Evolutionary conservation across 2,113 vertebrate species (phyloP), one percentile per base, ranked within the genome.

Genomic region (Ochotona princeps): DNA sequence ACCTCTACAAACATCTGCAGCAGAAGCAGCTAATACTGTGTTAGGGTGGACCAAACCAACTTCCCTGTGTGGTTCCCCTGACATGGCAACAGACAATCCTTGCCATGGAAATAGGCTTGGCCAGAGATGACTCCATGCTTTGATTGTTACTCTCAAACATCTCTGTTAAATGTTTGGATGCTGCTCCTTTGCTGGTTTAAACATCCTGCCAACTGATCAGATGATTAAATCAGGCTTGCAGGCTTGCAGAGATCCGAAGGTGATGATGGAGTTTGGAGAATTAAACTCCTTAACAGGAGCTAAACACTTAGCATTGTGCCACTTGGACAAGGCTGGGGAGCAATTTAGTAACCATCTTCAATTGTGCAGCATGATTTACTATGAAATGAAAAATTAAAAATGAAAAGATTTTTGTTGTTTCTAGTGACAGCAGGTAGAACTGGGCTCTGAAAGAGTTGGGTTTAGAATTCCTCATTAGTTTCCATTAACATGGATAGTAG

Each of bases 1-100:
- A 72, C 90, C 90, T 92, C 89, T 28, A 76, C 85, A 80, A 32
- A 95, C 72, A 80, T 85, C 63, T 70, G 69, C 49, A 57, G 86
- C 13, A 0, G 86, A 10, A 0, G 65, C 54, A 21, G 23, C 57
- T 54, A 89, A 75, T n/a, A 21, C 0, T 0, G 82, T 1, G 0
- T 89, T 60, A 72, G 72, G 17, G 51, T 32, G n/a, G 28, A 67
- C 25, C 0, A 0, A 5, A 1, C 76, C 26, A 8, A 23, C 76
- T 23, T 85, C 20, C 49, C 38, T 8, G 35, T 20, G 7, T 18
- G 1, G 44, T 26, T 2, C 81, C 83, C 82, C 47, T 28, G 87
- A 83, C n/a, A 82, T 18, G 67, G 75, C 57, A 32, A 5, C n/a
- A 28, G 30, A 75, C 47, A 1, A 0, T 61, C 54, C 4, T 0